phyloP scores from a whole-genome alignment of 2,113 vertebrate genomes.

The Vombatus ursinus region DNA sequence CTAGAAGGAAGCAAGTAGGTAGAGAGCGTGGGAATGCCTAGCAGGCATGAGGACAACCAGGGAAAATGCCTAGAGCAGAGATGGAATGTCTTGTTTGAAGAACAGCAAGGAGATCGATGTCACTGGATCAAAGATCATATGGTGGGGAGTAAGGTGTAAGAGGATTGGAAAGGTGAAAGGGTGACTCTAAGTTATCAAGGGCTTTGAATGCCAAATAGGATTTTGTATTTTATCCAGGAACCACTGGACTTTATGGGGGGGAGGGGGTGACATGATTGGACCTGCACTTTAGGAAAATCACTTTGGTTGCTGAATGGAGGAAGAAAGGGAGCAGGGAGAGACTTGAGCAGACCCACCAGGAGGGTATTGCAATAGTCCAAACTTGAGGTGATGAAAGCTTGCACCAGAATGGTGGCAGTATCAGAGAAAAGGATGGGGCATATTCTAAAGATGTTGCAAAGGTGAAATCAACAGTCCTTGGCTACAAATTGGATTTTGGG shows the following conservation, averaged over 20 bases:
- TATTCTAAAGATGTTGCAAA: neutral
- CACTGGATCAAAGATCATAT: too few relatives aligned
- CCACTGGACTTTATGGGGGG: neutral
- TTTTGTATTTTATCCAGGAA: neutral
- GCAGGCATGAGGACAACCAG: too few relatives aligned
- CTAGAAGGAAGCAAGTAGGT: too few relatives aligned
- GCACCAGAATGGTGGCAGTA: neutral
- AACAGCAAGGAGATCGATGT: too few relatives aligned
- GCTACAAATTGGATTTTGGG: neutral
- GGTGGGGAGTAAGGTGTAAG: too few relatives aligned
- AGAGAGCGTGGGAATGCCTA: too few relatives aligned
- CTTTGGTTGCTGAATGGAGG: neutral
- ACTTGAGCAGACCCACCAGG: neutral
- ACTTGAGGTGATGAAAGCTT: too few relatives aligned
- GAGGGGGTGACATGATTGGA: neutral
- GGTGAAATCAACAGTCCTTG: neutral
- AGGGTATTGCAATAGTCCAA: neutral
- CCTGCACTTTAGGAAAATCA: neutral
- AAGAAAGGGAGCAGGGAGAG: neutral
- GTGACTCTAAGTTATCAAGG: too few relatives aligned
- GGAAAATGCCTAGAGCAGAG: too few relatives aligned
- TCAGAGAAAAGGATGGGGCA: neutral
- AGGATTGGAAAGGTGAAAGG: too few relatives aligned
- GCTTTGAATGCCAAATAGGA: too few relatives aligned
- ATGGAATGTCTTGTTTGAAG: too few relatives aligned